Conservation (phyloP, 1,140 invertebrate species). For the Akabosia matsudoensis region DNA sequence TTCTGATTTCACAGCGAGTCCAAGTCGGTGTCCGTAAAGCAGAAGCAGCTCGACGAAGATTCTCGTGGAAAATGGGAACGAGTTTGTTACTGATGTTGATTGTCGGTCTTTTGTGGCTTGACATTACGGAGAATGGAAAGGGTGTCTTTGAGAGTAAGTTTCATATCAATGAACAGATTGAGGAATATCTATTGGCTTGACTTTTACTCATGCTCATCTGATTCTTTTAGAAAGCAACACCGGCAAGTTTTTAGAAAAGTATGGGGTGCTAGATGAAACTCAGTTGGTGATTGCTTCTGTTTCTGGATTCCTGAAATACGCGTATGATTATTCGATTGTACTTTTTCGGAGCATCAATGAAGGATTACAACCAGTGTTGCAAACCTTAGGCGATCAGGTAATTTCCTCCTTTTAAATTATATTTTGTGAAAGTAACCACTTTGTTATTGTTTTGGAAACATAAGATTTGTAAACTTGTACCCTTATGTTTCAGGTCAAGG, state of each 20-base stretch:
- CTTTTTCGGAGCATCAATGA: conserved; percentile 44
- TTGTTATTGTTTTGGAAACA: too few species aligned
- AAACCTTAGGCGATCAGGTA: conserved; percentile 43
- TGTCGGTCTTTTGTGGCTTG: conserved; percentile 40
- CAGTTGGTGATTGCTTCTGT: conserved; percentile 14
- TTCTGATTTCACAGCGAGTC: conserved; percentile 36
- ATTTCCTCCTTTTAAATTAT: neutral
- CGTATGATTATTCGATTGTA: conserved; percentile 27
- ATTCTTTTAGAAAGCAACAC: conserved; percentile 43
- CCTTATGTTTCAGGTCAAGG: conserved; percentile 28
- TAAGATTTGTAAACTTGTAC: neutral
- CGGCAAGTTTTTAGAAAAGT: conserved; percentile 41
- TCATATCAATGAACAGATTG: neutral
- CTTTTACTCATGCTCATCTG: too few species aligned
- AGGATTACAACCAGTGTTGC: conserved; percentile 46
- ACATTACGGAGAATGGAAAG: conserved; percentile 45
- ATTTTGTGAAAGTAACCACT: neutral
- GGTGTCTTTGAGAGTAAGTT: conserved; percentile 44
- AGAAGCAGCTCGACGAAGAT: conserved; percentile 33
- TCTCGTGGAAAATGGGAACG: conserved; percentile 44
- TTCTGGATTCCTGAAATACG: neutral
- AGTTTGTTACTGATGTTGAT: conserved; percentile 36
- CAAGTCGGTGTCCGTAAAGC: conserved; percentile 34
- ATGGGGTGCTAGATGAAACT: conserved; percentile 41
- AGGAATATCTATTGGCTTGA: neutral